phyloP scores from a whole-genome alignment of 2,113 vertebrate genomes.

The Tachysurus vachellii region DNA sequence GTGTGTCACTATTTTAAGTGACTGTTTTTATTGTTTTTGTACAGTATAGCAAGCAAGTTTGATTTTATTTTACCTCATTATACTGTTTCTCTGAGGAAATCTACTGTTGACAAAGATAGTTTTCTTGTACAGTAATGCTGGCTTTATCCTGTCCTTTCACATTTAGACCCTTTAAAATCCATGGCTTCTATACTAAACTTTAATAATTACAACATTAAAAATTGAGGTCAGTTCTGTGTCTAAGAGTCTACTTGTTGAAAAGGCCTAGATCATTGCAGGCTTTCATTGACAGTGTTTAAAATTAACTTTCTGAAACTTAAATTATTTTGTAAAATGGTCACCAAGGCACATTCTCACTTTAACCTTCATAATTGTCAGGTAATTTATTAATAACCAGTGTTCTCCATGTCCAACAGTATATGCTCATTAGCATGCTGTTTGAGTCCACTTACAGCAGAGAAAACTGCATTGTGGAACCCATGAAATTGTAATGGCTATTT shows the following conservation, averaged over 20 bases:
- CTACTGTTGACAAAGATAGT: background rate
- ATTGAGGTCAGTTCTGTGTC: background rate
- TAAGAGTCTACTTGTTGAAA: background rate
- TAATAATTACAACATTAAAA: background rate
- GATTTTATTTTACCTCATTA: background rate
- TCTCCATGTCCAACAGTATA: background rate
- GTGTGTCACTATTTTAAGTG: constrained; percentile 18
- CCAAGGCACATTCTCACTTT: background rate
- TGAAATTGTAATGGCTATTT: constrained; percentile 23
- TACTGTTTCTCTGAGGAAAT: background rate
- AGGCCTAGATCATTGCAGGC: background rate
- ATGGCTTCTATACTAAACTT: background rate
- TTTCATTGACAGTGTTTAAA: background rate
- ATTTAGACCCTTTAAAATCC: background rate
- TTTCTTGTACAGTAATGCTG: background rate
- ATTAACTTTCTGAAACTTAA: background rate
- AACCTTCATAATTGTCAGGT: background rate
- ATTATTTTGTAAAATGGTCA: background rate
- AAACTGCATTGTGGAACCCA: constrained; percentile 18
- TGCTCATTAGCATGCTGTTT: background rate
- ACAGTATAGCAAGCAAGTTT: background rate
- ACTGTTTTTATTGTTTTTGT: background rate
- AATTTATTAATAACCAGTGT: constrained; percentile 22
- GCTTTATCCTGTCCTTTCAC: background rate
- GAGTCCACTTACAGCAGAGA: background rate